phyloP scores from a whole-genome alignment of 1,140 invertebrate genomes.

The Cecropterus lyciades region DNA sequence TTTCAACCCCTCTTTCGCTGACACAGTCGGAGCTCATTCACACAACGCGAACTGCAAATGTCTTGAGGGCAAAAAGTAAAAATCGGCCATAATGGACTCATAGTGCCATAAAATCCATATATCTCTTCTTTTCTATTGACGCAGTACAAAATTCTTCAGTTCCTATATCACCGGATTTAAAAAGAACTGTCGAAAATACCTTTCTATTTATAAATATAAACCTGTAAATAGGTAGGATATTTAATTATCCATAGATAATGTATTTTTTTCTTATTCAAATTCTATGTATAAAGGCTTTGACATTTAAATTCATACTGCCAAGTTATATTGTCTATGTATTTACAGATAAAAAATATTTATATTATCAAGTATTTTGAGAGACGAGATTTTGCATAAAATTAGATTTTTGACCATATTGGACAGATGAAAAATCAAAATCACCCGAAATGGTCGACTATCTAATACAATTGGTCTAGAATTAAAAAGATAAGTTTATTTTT shows the following conservation, averaged over 20 bases:
- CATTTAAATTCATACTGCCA: conserved; percentile 37
- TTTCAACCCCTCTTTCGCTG: conserved; percentile 66
- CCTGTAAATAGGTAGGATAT: conserved; percentile 70
- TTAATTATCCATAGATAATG: conserved; percentile 39
- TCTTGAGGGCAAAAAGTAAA: conserved; percentile 62
- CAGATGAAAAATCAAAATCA: conserved; percentile 8
- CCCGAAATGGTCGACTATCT: conserved; percentile 74
- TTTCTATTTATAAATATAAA: conserved; percentile 48
- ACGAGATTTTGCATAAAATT: conserved; percentile 51
- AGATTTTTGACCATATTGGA: conserved; percentile 75
- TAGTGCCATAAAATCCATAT: conserved; percentile 60
- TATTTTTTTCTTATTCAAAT: conserved; percentile 44
- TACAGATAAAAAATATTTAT: conserved; percentile 10
- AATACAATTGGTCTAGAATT: conserved; percentile 63
- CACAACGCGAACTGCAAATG: conserved; percentile 71
- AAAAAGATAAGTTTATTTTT: conserved; percentile 59
- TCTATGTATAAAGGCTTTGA: conserved; percentile 9
- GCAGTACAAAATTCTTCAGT: conserved; percentile 51
- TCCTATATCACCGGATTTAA: conserved; percentile 52
- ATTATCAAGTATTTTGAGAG: conserved; percentile 40
- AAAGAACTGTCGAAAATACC: conserved; percentile 40
- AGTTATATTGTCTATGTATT: conserved; percentile 22
- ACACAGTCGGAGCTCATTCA: conserved; percentile 55
- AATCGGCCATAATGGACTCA: conserved; percentile 41
- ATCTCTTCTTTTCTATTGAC: conserved; percentile 32